Evolutionary conservation across 2,888 invertebrate genomes (phyloP).

Genomic region (Conchocele bisecta): DNA sequence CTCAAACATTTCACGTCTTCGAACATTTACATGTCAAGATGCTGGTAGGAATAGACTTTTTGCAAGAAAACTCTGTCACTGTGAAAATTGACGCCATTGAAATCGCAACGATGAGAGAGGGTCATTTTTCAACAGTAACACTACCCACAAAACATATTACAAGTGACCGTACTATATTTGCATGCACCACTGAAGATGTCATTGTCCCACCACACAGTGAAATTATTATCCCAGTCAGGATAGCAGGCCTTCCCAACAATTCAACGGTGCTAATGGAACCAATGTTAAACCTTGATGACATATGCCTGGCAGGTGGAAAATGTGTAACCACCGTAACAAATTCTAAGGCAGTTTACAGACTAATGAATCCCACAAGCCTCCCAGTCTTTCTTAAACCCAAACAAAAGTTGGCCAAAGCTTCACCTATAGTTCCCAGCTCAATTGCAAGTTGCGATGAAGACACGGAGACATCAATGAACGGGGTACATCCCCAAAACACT

Average conservation of each 20-base stretch:
- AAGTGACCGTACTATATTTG: conserved; percentile 1
- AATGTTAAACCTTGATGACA: neutral
- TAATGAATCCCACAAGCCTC: conserved; percentile 18
- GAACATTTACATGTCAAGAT: neutral
- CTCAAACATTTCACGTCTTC: neutral
- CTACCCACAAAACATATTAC: neutral
- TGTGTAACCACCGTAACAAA: neutral
- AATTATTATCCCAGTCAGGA: neutral
- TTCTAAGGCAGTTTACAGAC: conserved; percentile 8
- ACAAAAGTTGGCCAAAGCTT: conserved; percentile 6
- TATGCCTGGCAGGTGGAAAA: conserved; percentile 6
- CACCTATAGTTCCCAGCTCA: no score
- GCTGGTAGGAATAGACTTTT: neutral
- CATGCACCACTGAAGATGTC: neutral
- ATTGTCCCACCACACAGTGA: conserved; percentile 14
- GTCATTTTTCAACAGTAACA: neutral
- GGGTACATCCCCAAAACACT: no score
- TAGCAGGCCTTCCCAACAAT: neutral
- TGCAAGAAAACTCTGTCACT: neutral
- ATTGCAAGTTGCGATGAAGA: no score
- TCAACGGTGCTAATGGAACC: conserved; percentile 1
- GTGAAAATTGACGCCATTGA: neutral
- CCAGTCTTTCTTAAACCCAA: conserved; percentile 18
- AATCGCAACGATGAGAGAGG: no score
- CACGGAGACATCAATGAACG: no score